Conservation (phyloP, 1,140 invertebrate species). For the Ridgeia piscesae region DNA sequence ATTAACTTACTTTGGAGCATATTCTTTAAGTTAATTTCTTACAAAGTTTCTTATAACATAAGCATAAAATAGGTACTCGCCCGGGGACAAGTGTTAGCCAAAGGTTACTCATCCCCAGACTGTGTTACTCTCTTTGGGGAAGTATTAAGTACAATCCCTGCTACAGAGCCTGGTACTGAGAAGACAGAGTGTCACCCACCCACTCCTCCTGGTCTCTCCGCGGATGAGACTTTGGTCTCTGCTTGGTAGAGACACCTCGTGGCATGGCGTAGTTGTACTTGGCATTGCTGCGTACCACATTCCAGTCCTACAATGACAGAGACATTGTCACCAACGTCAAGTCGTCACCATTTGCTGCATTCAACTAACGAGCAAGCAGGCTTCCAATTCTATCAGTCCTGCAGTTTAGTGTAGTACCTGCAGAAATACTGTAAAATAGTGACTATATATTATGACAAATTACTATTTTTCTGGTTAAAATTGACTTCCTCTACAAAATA, state of each 20-base stretch:
- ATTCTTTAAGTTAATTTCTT: too few species aligned
- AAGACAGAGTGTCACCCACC: not conserved
- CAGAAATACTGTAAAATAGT: not conserved
- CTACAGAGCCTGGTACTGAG: not conserved
- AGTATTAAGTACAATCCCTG: too few species aligned
- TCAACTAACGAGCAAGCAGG: not conserved
- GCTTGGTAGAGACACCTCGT: not conserved
- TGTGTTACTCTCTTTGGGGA: too few species aligned
- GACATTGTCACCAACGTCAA: not conserved
- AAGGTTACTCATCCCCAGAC: too few species aligned
- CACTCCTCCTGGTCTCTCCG: not conserved
- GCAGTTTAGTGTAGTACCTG: not conserved
- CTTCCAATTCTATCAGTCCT: not conserved
- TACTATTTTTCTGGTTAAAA: not conserved
- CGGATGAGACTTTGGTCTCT: not conserved
- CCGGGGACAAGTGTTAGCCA: too few species aligned
- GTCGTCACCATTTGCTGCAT: not conserved
- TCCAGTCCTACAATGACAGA: not conserved
- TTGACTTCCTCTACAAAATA: too few species aligned
- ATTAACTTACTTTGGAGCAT: too few species aligned
- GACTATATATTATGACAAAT: not conserved
- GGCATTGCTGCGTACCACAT: not conserved
- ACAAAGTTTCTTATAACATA: too few species aligned
- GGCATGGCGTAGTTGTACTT: not conserved
- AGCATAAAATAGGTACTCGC: too few species aligned